A percentile compares a stretch with the other conserved stretches of the same genome.
These are phyloP conservation scores for Clarias gariepinus DNA, from an alignment of 2,113 vertebrate species.

Conservation along the genomic window DNA sequence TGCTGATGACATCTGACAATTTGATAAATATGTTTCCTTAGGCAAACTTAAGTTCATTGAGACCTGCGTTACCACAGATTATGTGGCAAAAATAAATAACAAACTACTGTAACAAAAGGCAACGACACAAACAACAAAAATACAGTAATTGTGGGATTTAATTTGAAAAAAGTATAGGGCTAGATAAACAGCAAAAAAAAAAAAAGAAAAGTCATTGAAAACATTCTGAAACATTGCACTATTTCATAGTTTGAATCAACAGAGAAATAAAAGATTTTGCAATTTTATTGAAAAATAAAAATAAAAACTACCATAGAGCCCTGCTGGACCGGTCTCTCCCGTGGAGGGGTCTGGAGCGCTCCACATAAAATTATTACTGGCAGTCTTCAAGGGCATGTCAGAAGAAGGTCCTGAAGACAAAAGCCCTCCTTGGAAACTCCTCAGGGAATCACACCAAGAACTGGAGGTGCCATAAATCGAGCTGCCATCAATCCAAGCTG, in stretches of 20 bases:
- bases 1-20: background rate
- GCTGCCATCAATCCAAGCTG: slow-evolving; percentile 93
- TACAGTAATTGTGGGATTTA: slow-evolving; percentile 30
- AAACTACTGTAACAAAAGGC: slow-evolving; percentile 1
- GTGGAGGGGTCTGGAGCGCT: slow-evolving; percentile 80
- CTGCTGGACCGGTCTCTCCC: slow-evolving; percentile 65
- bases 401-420: slow-evolving; percentile 69
- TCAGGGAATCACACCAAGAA: slow-evolving; percentile 87
- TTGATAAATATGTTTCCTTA: background rate
- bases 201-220: background rate
- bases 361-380: slow-evolving; percentile 78
- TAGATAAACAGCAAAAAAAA: slow-evolving; percentile 8
- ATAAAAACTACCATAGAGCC: slow-evolving; percentile 72
- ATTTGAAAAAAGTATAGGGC: background rate
- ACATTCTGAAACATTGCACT: slow-evolving; percentile 3
- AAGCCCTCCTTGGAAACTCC: slow-evolving; percentile 80
- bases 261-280: background rate
- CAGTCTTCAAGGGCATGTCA: slow-evolving; percentile 71
- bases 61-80: slow-evolving; percentile 21
- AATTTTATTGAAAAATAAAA: too few relatives aligned
- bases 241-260: background rate
- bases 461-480: slow-evolving; percentile 91
- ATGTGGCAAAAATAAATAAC: slow-evolving; percentile 29
- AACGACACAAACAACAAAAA: slow-evolving; percentile 35
- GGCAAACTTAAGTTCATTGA: slow-evolving; percentile 1